Percentiles rank a stretch among this genome's conserved stretches.
Conservation (phyloP, 2,113 vertebrate genomes). For the Zeus faber region DNA sequence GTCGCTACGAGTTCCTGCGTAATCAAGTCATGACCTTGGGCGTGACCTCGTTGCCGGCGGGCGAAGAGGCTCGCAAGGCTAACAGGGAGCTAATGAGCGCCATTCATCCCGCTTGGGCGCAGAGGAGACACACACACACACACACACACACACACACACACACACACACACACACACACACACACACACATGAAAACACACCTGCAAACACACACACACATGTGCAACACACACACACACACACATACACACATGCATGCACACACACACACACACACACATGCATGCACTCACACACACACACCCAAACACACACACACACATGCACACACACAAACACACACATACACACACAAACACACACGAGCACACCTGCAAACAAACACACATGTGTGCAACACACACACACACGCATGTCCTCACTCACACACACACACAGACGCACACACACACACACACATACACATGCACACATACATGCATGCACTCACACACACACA, state of each 20-base stretch:
- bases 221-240: not conserved
- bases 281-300: not conserved
- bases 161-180: constrained; percentile 21
- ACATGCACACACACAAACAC: constrained; percentile 37
- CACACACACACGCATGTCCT: not conserved
- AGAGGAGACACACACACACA: constrained; percentile 26
- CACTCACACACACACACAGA: too few species aligned
- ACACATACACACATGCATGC: not conserved
- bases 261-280: not conserved
- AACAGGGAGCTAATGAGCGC: constrained; percentile 69
- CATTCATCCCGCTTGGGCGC: constrained; percentile 61
- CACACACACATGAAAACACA: not conserved
- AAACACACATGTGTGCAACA: not conserved
- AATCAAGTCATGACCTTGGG: constrained; percentile 62
- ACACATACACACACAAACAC: not conserved
- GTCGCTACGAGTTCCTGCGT: constrained; percentile 58
- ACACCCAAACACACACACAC: not conserved
- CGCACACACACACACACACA: too few species aligned
- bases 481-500: too few species aligned
- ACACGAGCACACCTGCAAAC: too few species aligned
- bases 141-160: not conserved
- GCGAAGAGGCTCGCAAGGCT: constrained; percentile 63
- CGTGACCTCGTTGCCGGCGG: constrained; percentile 60
- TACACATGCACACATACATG: too few species aligned
- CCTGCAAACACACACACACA: not conserved